Percentiles rank a stretch among this genome's conserved stretches.
Conservation (phyloP, 2,797 vertebrate species). For the Molothrus aeneus region DNA sequence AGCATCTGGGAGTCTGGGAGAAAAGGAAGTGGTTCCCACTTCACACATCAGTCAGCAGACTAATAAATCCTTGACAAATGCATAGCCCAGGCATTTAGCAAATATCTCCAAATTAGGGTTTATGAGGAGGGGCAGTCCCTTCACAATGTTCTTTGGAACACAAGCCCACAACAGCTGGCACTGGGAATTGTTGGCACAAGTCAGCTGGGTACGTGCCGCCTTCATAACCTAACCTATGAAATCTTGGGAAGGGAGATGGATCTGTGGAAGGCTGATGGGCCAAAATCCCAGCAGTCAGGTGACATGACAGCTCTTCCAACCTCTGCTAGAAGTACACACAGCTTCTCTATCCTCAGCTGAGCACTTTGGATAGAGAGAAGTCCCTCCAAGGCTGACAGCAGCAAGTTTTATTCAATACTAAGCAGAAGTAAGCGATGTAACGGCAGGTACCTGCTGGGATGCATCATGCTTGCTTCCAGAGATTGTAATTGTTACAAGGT, state of each 20-base stretch:
- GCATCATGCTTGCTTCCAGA: neutral
- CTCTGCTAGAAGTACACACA: neutral
- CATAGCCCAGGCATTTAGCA: neutral
- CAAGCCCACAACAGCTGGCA: neutral
- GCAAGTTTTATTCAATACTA: neutral
- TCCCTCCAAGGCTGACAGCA: neutral
- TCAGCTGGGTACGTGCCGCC: accelerated
- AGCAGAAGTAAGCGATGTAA: neutral
- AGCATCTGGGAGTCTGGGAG: neutral
- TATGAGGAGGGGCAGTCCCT: neutral
- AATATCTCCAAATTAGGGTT: neutral
- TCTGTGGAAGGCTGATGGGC: neutral
- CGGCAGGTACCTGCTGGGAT: neutral
- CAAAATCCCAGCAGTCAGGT: neutral
- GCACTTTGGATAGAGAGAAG: neutral
- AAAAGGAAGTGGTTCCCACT: neutral
- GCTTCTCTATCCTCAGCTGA: neutral
- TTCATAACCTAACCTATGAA: neutral
- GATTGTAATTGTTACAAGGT: neutral
- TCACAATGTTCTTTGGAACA: neutral
- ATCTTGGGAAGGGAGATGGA: neutral
- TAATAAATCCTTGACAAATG: neutral
- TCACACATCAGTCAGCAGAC: neutral
- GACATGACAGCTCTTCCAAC: neutral
- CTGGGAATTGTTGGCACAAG: neutral